Percentiles rank a stretch among this genome's conserved stretches.
These are phyloP conservation scores for Amphiura filiformis DNA, from an alignment of 35 echinoderm and acorn worm species.

Conservation along the genomic window DNA sequence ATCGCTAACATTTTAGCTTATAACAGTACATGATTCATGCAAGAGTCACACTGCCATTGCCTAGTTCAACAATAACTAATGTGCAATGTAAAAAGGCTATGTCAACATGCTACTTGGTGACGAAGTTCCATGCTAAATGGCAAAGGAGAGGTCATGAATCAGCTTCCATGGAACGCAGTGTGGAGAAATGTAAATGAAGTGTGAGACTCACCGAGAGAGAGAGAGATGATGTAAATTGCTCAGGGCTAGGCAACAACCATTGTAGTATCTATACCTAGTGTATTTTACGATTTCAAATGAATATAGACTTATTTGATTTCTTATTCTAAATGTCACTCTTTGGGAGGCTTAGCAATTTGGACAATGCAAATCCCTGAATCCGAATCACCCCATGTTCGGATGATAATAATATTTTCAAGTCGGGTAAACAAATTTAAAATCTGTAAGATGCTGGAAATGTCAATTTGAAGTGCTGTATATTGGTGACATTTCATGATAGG, in stretches of 20 bases:
- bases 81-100: no score
- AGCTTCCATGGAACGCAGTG: neutral
- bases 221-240: neutral
- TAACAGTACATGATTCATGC: neutral
- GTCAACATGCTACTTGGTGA: no score
- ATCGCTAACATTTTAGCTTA: no score
- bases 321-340: neutral
- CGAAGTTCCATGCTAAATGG: neutral
- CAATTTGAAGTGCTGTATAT: no score
- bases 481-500: no score
- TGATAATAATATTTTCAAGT: no score
- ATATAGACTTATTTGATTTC: neutral
- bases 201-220: no score
- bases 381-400: no score
- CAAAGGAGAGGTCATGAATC: neutral
- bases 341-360: no score
- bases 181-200: neutral
- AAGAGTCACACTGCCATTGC: neutral
- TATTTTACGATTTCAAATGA: neutral
- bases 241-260: neutral
- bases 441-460: no score
- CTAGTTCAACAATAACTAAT: neutral
- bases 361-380: no score
- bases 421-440: no score
- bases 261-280: neutral